A percentile compares a stretch with the other conserved stretches of the same genome.
Evolutionary conservation across 2,113 vertebrate species (phyloP).

Genomic region (Odontesthes bonariensis): DNA sequence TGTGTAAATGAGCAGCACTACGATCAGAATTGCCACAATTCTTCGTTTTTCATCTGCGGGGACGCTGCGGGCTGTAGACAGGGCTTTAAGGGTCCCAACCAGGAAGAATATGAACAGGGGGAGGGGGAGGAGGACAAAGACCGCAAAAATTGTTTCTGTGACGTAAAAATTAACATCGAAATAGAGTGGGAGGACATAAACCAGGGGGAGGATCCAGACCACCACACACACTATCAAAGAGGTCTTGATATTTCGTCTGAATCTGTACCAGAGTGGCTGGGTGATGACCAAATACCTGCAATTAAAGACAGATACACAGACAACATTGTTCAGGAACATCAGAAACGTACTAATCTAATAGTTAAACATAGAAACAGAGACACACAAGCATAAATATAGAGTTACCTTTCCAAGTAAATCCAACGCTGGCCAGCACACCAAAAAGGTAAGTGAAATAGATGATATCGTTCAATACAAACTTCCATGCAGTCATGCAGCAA

Average conservation of each 20-base stretch:
- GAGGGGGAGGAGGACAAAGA: background rate
- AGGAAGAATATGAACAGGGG: conserved; percentile 7
- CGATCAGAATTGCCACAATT: background rate
- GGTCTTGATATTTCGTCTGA: background rate
- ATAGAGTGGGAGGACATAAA: rapidly evolving
- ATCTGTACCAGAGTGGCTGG: conserved; percentile 3
- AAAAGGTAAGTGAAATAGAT: background rate
- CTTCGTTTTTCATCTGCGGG: background rate
- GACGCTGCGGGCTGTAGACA: no score
- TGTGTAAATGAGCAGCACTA: conserved; percentile 15
- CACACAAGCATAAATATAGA: no score
- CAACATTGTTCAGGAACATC: background rate
- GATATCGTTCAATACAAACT: background rate
- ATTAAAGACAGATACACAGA: background rate
- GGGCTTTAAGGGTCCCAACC: no score
- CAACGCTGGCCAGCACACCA: background rate
- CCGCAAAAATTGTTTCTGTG: rapidly evolving
- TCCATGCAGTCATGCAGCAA: background rate
- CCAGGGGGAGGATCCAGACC: conserved; percentile 4
- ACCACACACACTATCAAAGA: background rate
- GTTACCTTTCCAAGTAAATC: conserved; percentile 29
- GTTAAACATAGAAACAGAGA: no score
- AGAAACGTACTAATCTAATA: no score
- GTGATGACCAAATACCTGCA: background rate
- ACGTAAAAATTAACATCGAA: rapidly evolving